phyloP scores from a whole-genome alignment of 2,113 vertebrate genomes.

The Pleuronectes platessa region DNA sequence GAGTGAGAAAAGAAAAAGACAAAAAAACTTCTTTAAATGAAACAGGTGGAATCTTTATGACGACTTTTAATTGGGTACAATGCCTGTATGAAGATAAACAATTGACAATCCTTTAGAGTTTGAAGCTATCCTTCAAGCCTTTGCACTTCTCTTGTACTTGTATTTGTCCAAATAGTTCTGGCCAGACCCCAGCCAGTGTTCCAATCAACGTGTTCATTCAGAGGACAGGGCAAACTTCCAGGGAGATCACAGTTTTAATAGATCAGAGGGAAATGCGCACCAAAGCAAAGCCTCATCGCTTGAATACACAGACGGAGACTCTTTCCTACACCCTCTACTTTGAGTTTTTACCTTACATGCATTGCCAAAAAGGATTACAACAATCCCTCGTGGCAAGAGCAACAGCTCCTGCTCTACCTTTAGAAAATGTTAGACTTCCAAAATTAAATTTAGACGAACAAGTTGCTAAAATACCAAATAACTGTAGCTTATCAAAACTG shows the following conservation, averaged over 20 bases:
- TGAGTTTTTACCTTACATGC: slow-evolving; percentile 8
- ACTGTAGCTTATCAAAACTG: slow-evolving; percentile 38
- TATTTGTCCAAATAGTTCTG: slow-evolving; percentile 75
- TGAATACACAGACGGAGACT: slow-evolving; percentile 27
- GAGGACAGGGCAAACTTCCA: slow-evolving; percentile 73
- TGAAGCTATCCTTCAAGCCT: slow-evolving; percentile 66
- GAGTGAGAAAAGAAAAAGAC: slow-evolving; percentile 53
- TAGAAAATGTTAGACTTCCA: background rate
- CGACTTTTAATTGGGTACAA: slow-evolving; percentile 67
- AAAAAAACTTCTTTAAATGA: slow-evolving; percentile 54
- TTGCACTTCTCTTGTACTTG: slow-evolving; percentile 63
- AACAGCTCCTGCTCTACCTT: background rate
- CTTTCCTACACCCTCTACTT: background rate
- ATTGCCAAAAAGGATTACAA: slow-evolving; percentile 12
- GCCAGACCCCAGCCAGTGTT: slow-evolving; percentile 69
- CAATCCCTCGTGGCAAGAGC: background rate
- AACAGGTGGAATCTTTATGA: slow-evolving; percentile 61
- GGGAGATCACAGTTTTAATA: slow-evolving; percentile 71
- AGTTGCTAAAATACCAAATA: slow-evolving; percentile 7
- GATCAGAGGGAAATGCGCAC: slow-evolving; percentile 64
- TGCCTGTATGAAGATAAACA: slow-evolving; percentile 64
- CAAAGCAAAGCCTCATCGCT: slow-evolving; percentile 63
- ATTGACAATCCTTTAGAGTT: slow-evolving; percentile 64
- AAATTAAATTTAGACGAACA: background rate
- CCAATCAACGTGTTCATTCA: slow-evolving; percentile 70